Conservation (phyloP, 2,888 invertebrate genomes). For the Toxonevra muliebris region DNA sequence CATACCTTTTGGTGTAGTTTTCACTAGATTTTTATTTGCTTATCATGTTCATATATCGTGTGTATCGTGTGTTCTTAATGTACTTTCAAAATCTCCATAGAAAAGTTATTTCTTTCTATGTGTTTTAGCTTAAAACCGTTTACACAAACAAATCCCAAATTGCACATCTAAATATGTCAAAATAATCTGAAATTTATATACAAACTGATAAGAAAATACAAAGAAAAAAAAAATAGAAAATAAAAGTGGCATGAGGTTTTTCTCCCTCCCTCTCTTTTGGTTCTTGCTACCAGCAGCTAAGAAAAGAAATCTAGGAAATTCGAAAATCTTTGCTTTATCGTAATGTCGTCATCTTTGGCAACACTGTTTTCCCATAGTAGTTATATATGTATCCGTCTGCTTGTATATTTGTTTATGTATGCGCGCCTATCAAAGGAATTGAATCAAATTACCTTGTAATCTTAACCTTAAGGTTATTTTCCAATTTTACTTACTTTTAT, state of each 20-base stretch:
- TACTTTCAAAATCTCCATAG: conserved; percentile 36
- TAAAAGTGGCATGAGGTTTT: conserved; percentile 3
- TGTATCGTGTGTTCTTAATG: conserved; percentile 4
- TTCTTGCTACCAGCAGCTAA: background rate
- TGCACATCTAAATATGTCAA: conserved; percentile 54
- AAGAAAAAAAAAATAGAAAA: conserved; percentile 24
- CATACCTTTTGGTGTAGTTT: background rate
- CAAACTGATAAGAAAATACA: conserved; percentile 47
- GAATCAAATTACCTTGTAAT: conserved; percentile 66
- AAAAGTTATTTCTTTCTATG: conserved; percentile 45
- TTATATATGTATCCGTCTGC: conserved; percentile 11
- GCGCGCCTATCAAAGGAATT: conserved; percentile 61
- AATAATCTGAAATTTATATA: conserved; percentile 55
- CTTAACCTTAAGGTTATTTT: conserved; percentile 65
- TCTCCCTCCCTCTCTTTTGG: background rate
- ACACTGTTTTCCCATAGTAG: background rate
- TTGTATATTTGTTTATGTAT: conserved; percentile 13
- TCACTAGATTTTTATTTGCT: background rate
- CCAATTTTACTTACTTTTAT: conserved; percentile 42
- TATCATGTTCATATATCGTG: background rate
- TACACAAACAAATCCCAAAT: conserved; percentile 31
- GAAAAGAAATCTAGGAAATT: background rate
- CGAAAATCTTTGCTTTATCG: background rate
- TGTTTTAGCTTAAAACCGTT: conserved; percentile 40
- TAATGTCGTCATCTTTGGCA: background rate